Evolutionary conservation across 1,140 invertebrate genomes (phyloP).

Genomic region (Polypedilum pembai): DNA sequence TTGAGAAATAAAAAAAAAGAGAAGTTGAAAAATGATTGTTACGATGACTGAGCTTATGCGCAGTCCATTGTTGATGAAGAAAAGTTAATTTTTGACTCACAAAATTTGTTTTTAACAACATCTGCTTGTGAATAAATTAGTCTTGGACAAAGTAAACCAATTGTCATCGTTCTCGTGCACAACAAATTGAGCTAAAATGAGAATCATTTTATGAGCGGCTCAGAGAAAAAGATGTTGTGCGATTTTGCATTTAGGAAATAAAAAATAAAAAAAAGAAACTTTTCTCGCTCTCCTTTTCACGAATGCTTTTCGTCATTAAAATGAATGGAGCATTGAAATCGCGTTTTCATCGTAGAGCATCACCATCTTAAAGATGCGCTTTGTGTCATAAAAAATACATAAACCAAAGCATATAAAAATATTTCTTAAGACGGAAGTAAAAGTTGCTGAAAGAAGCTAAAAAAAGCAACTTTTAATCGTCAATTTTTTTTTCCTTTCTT

Average conservation of each 20-base stretch:
- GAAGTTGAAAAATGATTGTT: background rate
- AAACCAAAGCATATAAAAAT: background rate
- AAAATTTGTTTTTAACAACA: no score
- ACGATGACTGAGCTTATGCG: no score
- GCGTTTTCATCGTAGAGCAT: background rate
- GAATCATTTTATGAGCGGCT: background rate
- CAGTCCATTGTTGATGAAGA: no score
- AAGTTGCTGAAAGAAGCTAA: background rate
- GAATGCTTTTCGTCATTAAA: background rate
- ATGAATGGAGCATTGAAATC: conserved; percentile 4
- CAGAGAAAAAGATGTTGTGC: background rate
- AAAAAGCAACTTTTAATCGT: background rate
- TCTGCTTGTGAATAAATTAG: no score
- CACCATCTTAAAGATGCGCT: background rate
- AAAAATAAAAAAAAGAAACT: background rate
- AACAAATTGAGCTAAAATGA: background rate
- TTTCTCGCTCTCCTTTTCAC: background rate
- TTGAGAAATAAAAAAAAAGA: background rate
- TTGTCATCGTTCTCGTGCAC: no score
- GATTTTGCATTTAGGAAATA: background rate
- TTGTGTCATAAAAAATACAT: background rate
- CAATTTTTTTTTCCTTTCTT: conserved; percentile 29
- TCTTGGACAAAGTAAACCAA: no score
- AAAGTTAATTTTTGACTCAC: no score
- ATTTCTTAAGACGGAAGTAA: background rate